Conservation (phyloP, 2,797 vertebrate genomes). For the Clarias laeviceps region DNA sequence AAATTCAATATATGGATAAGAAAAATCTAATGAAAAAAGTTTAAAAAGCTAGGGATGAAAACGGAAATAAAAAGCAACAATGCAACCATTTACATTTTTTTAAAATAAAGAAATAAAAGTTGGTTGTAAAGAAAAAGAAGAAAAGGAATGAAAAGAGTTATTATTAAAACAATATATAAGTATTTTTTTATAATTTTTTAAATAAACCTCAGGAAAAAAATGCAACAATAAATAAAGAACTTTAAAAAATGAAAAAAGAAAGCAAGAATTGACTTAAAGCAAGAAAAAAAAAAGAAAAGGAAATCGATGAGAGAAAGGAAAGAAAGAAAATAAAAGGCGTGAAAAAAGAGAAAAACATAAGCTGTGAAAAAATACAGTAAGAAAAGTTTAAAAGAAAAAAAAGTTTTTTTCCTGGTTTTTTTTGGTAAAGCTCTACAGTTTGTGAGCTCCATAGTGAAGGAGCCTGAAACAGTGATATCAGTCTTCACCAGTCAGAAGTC, state of each 20-base stretch:
- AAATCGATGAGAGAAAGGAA: too few species aligned
- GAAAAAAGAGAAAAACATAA: background rate
- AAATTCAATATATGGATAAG: background rate
- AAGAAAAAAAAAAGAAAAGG: too few species aligned
- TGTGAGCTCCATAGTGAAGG: background rate
- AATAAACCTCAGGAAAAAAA: too few species aligned
- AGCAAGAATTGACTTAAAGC: too few species aligned
- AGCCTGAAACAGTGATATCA: background rate
- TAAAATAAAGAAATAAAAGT: background rate
- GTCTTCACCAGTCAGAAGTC: background rate
- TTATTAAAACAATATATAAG: background rate
- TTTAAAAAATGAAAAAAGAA: background rate
- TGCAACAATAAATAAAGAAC: background rate
- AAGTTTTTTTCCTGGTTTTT: too few species aligned
- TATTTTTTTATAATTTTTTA: too few species aligned
- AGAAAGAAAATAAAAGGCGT: background rate
- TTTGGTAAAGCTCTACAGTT: too few species aligned
- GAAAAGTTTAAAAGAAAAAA: background rate
- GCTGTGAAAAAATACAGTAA: background rate
- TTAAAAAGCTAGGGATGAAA: background rate
- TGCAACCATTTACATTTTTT: background rate
- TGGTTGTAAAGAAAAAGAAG: background rate
- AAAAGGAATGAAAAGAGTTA: background rate
- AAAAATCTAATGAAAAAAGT: background rate
- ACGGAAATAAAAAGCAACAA: too few species aligned